A percentile compares a stretch with the other conserved stretches of the same genome.
These are phyloP conservation scores for Phasia obesa DNA, from an alignment of 2,888 invertebrate species.

Conservation along the genomic window DNA sequence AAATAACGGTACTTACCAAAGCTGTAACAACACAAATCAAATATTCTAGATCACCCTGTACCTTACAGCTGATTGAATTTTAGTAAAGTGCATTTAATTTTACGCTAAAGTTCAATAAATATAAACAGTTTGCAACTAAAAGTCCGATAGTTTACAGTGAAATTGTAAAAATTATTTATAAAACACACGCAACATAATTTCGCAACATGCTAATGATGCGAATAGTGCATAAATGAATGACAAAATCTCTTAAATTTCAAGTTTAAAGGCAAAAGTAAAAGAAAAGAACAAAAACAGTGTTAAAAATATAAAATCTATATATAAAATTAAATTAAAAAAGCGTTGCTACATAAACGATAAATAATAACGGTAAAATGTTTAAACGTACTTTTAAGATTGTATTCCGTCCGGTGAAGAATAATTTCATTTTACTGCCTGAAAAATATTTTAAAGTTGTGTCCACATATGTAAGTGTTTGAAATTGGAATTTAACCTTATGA, in stretches of 20 bases:
- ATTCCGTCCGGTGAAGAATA: conserved; percentile 80
- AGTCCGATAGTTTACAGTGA: conserved; percentile 43
- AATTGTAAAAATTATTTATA: conserved; percentile 33
- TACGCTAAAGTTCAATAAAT: conserved; percentile 29
- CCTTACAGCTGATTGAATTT: conserved; percentile 39
- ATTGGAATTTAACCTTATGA: conserved; percentile 59
- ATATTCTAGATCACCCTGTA: conserved; percentile 18
- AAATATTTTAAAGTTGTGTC: conserved; percentile 81
- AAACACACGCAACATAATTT: conserved; percentile 16
- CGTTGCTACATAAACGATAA: conserved; percentile 2
- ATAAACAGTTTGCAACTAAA: conserved; percentile 46
- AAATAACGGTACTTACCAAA: conserved; percentile 5
- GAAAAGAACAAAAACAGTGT: not conserved
- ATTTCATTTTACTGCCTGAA: conserved; percentile 80
- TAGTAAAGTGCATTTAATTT: conserved; percentile 23
- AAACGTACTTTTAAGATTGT: conserved; percentile 82
- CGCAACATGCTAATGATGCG: conserved; percentile 10
- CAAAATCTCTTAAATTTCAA: conserved; percentile 29
- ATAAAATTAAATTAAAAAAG: not conserved
- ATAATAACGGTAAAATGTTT: conserved; percentile 77
- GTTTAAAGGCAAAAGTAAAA: conserved; percentile 30
- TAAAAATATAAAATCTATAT: conserved; percentile 16
- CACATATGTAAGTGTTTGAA: conserved; percentile 80
- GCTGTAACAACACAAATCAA: not conserved
- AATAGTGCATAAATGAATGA: conserved; percentile 25